Conservation (phyloP, 1,140 invertebrate genomes). For the Megalonaias nervosa region DNA sequence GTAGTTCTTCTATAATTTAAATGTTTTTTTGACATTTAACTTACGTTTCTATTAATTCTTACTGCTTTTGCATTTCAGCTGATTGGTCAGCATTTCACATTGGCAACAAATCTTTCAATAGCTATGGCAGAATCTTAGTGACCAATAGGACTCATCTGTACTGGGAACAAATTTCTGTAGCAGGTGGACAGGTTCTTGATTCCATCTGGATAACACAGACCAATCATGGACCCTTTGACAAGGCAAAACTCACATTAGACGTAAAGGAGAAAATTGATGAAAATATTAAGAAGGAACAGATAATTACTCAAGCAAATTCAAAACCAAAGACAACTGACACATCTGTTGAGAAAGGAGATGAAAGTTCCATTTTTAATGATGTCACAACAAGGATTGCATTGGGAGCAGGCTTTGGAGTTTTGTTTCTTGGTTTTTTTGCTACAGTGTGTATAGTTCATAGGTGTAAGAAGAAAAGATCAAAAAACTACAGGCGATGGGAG, state of each 20-base stretch:
- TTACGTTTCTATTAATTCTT: no score
- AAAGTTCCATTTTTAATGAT: slow-evolving; percentile 14
- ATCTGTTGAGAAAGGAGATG: slow-evolving; percentile 5
- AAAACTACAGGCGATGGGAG: slow-evolving; percentile 48
- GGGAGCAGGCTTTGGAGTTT: slow-evolving; percentile 29
- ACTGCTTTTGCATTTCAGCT: slow-evolving; percentile 27
- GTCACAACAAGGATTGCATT: slow-evolving; percentile 32
- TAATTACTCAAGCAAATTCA: neutral
- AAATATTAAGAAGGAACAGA: slow-evolving; percentile 24
- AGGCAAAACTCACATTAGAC: slow-evolving; percentile 25
- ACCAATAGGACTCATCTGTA: slow-evolving; percentile 90
- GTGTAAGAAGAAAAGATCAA: slow-evolving; percentile 21
- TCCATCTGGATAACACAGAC: slow-evolving; percentile 56
- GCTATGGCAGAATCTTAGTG: slow-evolving; percentile 87
- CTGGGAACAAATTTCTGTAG: slow-evolving; percentile 88
- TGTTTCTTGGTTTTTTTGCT: slow-evolving; percentile 30
- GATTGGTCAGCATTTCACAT: slow-evolving; percentile 73
- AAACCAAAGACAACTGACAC: slow-evolving; percentile 28
- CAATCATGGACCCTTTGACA: slow-evolving; percentile 53
- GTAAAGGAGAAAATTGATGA: slow-evolving; percentile 41
- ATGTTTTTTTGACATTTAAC: no score
- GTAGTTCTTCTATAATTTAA: no score
- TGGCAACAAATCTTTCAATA: slow-evolving; percentile 76
- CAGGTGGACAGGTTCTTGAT: slow-evolving; percentile 42
- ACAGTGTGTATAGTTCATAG: slow-evolving; percentile 29